A percentile compares a stretch with the other conserved stretches of the same genome.
Conservation (phyloP, 2,888 invertebrate genomes). For the Candidula unifasciata region DNA sequence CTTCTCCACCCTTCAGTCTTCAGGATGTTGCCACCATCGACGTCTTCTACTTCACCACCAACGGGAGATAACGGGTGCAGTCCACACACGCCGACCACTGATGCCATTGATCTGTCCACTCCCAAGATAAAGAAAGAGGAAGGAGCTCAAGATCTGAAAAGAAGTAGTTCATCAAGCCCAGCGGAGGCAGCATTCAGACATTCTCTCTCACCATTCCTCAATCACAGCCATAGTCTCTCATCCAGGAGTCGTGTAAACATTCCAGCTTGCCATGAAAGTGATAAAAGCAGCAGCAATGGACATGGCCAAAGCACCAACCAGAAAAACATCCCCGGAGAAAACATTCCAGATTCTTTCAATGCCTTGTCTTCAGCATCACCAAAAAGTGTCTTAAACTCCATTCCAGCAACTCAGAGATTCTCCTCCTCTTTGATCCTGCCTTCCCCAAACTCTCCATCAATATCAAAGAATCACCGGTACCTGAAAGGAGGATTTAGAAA, state of each 20-base stretch:
- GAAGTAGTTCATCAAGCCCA: neutral
- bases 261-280: neutral
- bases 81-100: conserved; percentile 20
- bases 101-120: conserved; percentile 47
- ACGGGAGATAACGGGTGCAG: conserved; percentile 26
- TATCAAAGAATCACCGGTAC: conserved; percentile 25
- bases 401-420: conserved; percentile 28
- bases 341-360: conserved; percentile 4
- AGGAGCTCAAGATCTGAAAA: conserved; percentile 19
- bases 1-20: conserved; percentile 37
- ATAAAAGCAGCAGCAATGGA: neutral
- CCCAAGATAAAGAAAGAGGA: conserved; percentile 35
- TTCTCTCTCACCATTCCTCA: neutral
- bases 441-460: conserved; percentile 9
- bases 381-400: conserved; percentile 42
- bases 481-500: conserved; percentile 29
- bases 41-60: conserved; percentile 25
- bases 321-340: conserved; percentile 10
- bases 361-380: conserved; percentile 35
- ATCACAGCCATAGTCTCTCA: neutral
- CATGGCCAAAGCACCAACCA: neutral
- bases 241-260: neutral
- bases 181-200: neutral
- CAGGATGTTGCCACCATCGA: conserved; percentile 34
- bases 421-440: conserved; percentile 20